phyloP scores from a whole-genome alignment of 1,140 invertebrate species.

The Sinonovacula constricta region DNA sequence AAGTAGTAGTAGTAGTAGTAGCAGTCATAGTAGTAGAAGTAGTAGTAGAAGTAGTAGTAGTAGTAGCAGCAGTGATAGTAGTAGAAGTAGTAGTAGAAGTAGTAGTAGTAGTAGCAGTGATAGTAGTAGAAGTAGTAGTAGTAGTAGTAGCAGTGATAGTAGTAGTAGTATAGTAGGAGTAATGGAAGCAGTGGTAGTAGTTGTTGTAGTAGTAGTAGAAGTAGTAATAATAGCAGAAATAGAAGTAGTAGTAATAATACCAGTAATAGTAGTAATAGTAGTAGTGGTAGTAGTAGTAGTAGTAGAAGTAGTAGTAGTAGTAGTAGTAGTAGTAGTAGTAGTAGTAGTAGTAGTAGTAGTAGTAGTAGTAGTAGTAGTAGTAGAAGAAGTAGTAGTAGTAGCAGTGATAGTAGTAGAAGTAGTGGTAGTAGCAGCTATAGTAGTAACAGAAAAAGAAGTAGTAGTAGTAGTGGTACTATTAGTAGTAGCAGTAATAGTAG shows the following conservation, averaged over 20 bases:
- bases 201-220: conserved; percentile 28
- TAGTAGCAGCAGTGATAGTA: conserved; percentile 3
- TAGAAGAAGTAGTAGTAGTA: conserved; percentile 52
- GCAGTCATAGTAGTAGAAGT: too few species aligned
- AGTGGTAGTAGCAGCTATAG: conserved; percentile 29
- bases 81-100: conserved; percentile 1
- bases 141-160: conserved; percentile 43
- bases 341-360: conserved; percentile 49
- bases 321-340: conserved; percentile 48
- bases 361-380: conserved; percentile 55
- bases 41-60: conserved; percentile 26
- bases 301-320: background rate
- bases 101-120: background rate
- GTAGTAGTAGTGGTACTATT: too few species aligned
- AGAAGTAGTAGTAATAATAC: background rate
- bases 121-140: conserved; percentile 35
- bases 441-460: conserved; percentile 38
- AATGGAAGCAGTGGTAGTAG: too few species aligned
- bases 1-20: background rate
- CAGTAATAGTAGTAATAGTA: conserved; percentile 28
- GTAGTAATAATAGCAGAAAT: too few species aligned
- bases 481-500: too few species aligned
- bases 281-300: conserved; percentile 35
- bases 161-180: too few species aligned
- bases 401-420: conserved; percentile 52